These are phyloP conservation scores for Toxotes chatareus DNA, from an alignment of 2,113 vertebrate genomes.

Conservation along the genomic window DNA sequence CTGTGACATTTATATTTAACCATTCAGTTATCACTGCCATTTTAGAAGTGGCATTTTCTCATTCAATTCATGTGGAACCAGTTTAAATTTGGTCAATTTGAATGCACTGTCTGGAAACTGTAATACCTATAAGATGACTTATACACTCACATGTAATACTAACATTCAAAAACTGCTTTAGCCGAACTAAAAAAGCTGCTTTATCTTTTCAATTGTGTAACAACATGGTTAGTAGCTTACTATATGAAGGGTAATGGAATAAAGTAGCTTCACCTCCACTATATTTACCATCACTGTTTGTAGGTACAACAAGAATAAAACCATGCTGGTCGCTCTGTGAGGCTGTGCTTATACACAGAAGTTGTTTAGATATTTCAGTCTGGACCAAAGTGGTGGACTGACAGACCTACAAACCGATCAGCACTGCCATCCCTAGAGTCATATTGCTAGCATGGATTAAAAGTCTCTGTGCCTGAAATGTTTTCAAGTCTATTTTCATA, in stretches of 20 bases:
- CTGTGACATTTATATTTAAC: conserved; percentile 78
- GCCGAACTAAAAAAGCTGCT: conserved; percentile 19
- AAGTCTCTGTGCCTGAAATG: neutral
- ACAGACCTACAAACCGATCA: neutral
- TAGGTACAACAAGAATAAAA: neutral
- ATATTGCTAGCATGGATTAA: neutral
- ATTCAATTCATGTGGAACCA: conserved; percentile 57
- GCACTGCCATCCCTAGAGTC: neutral
- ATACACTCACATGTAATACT: conserved; percentile 32
- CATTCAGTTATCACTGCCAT: conserved; percentile 60
- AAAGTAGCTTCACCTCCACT: conserved; percentile 14
- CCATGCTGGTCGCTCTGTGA: neutral
- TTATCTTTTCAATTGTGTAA: conserved; percentile 58
- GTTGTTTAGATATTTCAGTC: neutral
- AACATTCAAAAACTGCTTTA: conserved; percentile 44
- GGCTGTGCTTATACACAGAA: neutral
- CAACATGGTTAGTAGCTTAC: conserved; percentile 46
- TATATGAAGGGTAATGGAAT: conserved; percentile 14
- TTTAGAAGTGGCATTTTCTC: conserved; percentile 50
- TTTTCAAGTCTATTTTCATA: conserved; percentile 14
- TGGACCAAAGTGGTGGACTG: neutral
- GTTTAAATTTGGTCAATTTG: conserved; percentile 53
- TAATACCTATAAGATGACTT: conserved; percentile 33
- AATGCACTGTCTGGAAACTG: conserved; percentile 41
- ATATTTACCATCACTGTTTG: conserved; percentile 27